A percentile compares a stretch with the other conserved stretches of the same genome.
These are phyloP conservation scores for Parus major DNA, from an alignment of 2,113 vertebrate species.

Conservation along the genomic window DNA sequence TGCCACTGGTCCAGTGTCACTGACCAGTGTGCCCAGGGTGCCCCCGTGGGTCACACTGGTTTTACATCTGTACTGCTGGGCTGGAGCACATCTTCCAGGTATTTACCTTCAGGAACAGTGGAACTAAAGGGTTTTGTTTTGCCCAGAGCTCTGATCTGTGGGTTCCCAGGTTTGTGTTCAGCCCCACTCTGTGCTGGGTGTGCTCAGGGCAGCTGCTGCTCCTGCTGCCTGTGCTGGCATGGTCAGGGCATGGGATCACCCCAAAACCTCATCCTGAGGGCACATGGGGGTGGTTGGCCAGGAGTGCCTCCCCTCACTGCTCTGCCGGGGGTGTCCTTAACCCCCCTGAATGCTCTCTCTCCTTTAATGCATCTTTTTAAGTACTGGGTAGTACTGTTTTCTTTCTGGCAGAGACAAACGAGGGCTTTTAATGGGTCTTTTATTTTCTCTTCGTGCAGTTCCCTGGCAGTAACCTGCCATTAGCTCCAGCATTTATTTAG, in stretches of 20 bases:
- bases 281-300: rapidly evolving
- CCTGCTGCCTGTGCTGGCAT: rapidly evolving
- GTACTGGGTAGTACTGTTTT: neutral
- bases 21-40: neutral
- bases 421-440: slow-evolving; percentile 22
- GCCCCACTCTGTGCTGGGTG: rapidly evolving
- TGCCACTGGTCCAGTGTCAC: neutral
- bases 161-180: rapidly evolving
- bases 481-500: neutral
- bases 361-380: neutral
- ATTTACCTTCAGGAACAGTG: neutral
- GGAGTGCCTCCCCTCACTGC: neutral
- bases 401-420: neutral
- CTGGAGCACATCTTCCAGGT: neutral
- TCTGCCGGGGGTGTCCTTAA: neutral
- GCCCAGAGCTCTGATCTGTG: too few relatives aligned
- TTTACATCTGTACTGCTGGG: neutral
- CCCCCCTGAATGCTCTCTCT: neutral
- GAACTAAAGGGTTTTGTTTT: neutral
- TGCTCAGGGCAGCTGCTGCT: neutral
- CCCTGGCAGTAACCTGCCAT: neutral
- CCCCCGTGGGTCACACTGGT: neutral
- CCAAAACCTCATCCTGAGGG: neutral
- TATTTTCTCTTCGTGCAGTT: neutral
- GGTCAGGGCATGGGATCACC: neutral